These are phyloP conservation scores for Synanthedon vespiformis DNA, from an alignment of 2,888 invertebrate genomes.

Conservation along the genomic window DNA sequence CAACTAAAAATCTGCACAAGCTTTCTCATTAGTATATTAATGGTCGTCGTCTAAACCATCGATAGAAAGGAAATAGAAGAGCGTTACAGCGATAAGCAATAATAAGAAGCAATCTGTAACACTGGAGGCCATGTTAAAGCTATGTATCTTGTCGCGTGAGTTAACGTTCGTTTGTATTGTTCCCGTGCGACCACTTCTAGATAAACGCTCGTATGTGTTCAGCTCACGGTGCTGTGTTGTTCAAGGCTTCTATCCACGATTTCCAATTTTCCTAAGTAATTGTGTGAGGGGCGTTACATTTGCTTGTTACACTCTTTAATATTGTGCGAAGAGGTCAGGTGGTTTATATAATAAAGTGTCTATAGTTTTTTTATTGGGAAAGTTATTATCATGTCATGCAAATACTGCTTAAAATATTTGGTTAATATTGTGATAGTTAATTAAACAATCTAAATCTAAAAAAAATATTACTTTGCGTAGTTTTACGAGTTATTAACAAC, in stretches of 20 bases:
- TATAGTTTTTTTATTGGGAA: too few species aligned
- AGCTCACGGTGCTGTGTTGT: constrained; percentile 11
- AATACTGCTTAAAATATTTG: too few species aligned
- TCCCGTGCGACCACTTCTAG: constrained; percentile 43
- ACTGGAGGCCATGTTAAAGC: constrained; percentile 12
- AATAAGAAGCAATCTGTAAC: constrained; percentile 24
- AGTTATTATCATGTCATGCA: too few species aligned
- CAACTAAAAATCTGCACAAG: too few species aligned
- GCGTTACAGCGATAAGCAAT: background rate
- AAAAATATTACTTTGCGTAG: too few species aligned
- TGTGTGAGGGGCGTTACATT: background rate
- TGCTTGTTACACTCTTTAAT: background rate
- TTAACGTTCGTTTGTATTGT: constrained; percentile 20
- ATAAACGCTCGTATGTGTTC: constrained; percentile 29
- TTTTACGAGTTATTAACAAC: too few species aligned
- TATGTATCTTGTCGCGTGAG: constrained; percentile 6
- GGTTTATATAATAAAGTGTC: too few species aligned
- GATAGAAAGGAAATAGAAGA: too few species aligned
- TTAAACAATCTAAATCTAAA: too few species aligned
- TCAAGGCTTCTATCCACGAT: constrained; percentile 9
- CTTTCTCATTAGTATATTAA: too few species aligned
- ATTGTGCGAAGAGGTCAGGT: background rate
- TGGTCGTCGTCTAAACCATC: too few species aligned
- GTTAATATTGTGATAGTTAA: too few species aligned
- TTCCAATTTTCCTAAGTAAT: constrained; percentile 10